A percentile compares a stretch with the other conserved stretches of the same genome.
phyloP scores from a whole-genome alignment of 2,888 invertebrate genomes.

The Cybosia mesomella region DNA sequence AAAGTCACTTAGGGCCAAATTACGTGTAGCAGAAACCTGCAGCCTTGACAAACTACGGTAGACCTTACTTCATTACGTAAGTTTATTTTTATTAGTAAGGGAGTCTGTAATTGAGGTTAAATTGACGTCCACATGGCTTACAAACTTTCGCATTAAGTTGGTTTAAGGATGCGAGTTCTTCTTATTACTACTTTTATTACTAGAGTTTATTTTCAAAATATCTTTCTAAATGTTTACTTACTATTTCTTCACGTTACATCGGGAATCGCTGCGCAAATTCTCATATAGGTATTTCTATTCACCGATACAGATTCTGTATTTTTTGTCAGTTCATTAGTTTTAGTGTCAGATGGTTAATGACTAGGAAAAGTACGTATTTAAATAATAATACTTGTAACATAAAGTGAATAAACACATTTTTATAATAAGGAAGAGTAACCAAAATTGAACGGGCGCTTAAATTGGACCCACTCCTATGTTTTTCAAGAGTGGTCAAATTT shows the following conservation, averaged over 20 bases:
- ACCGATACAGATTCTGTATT: no score
- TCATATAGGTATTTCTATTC: background rate
- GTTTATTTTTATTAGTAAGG: background rate
- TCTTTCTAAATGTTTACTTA: background rate
- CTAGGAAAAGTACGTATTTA: no score
- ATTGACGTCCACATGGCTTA: background rate
- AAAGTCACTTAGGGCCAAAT: background rate
- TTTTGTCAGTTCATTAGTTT: no score
- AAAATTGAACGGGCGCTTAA: no score
- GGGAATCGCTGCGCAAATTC: no score
- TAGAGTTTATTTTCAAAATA: no score
- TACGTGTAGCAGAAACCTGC: background rate
- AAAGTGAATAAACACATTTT: no score
- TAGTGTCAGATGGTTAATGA: no score
- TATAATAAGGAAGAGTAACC: no score
- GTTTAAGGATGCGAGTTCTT: background rate
- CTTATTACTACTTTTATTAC: background rate
- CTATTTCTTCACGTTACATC: background rate
- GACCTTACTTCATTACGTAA: conserved; percentile 3
- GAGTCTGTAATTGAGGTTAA: background rate
- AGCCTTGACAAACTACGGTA: conserved; percentile 1
- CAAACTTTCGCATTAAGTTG: background rate
- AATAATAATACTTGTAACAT: no score
- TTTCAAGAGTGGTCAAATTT: no score
- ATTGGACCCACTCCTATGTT: no score